These are phyloP conservation scores for Engraulis encrasicolus DNA, from an alignment of 2,113 vertebrate genomes.

Conservation along the genomic window DNA sequence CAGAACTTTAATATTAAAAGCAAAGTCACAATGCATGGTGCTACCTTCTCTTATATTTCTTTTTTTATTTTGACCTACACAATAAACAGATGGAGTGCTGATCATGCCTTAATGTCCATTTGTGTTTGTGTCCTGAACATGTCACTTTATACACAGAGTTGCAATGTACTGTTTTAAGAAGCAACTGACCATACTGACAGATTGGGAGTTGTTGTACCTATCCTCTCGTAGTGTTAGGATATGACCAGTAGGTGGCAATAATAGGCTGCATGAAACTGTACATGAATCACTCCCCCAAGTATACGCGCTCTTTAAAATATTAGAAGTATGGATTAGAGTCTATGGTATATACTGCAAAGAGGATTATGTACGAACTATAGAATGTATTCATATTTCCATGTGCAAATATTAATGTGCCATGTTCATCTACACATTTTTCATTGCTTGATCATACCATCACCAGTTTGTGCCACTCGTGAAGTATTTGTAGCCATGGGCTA, in stretches of 20 bases:
- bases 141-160: too few species aligned
- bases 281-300: not conserved
- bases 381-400: not conserved
- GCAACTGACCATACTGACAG: not conserved
- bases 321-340: too few species aligned
- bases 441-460: not conserved
- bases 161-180: not conserved
- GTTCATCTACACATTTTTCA: not conserved
- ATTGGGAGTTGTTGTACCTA: not conserved
- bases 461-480: not conserved
- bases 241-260: not conserved
- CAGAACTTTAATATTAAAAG: too few species aligned
- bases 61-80: too few species aligned
- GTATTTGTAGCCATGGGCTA: not conserved
- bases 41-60: too few species aligned
- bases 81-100: too few species aligned
- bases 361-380: not conserved
- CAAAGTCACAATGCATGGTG: too few species aligned
- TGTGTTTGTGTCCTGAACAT: too few species aligned
- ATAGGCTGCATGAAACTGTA: not conserved
- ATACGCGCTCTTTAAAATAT: too few species aligned
- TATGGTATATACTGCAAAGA: not conserved
- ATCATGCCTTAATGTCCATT: not conserved
- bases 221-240: not conserved
- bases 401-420: not conserved